phyloP scores from a whole-genome alignment of 2,113 vertebrate species.

The Zingel zingel region DNA sequence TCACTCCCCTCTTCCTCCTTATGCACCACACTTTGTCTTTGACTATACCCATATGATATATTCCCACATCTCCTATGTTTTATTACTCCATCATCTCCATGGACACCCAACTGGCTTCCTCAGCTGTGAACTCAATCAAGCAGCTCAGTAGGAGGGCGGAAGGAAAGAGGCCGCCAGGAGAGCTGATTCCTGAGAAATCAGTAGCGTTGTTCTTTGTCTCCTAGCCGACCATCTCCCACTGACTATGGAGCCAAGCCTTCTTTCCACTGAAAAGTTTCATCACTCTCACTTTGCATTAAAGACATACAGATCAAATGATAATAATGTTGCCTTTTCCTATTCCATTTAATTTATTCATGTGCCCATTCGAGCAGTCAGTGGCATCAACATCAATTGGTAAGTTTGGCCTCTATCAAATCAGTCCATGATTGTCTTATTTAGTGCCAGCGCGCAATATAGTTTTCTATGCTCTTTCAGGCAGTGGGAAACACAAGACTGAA shows the following conservation, averaged over 20 bases:
- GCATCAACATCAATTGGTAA: not conserved
- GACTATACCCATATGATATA: constrained; percentile 13
- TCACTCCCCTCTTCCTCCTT: not conserved
- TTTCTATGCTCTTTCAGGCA: not conserved
- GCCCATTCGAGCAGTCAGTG: not conserved
- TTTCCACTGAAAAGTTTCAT: constrained; percentile 5
- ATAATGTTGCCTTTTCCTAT: not conserved
- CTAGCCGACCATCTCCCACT: constrained; percentile 33
- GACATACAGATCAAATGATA: not conserved
- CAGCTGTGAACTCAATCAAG: constrained; percentile 74
- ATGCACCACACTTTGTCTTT: constrained; percentile 18
- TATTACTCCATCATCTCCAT: constrained; percentile 26
- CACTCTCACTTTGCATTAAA: not conserved
- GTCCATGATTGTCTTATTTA: not conserved
- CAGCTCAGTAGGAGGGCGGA: constrained; percentile 59
- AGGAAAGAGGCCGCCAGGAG: constrained; percentile 40
- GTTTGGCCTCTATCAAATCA: not conserved
- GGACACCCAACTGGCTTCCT: constrained; percentile 52
- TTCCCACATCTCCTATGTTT: constrained; percentile 10
- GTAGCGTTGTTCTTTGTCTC: constrained; percentile 47
- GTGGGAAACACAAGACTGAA: constrained; percentile 26
- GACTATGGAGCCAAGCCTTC: constrained; percentile 1
- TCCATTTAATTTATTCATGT: not conserved
- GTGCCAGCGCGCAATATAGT: not conserved
- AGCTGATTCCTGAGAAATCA: constrained; percentile 53